Percentiles rank a stretch among this genome's conserved stretches.
Conservation (phyloP, 2,888 invertebrate genomes). For the Nezara viridula region DNA sequence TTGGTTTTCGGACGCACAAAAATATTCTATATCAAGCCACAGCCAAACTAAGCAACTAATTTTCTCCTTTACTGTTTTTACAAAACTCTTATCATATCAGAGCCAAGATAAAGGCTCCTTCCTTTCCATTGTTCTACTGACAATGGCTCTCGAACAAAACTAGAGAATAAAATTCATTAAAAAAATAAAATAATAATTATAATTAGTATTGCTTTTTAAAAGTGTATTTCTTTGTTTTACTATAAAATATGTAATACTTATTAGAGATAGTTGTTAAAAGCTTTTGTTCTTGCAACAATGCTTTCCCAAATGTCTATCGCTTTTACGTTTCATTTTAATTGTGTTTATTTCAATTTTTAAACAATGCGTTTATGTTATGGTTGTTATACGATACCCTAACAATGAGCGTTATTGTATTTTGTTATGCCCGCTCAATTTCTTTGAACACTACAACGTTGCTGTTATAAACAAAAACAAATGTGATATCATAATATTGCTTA, state of each 20-base stretch:
- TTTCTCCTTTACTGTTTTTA: not conserved
- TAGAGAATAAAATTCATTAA: not conserved
- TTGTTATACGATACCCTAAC: too few relatives aligned
- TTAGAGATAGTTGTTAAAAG: too few relatives aligned
- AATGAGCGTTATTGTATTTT: too few relatives aligned
- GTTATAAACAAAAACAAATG: too few relatives aligned
- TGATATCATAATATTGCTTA: too few relatives aligned
- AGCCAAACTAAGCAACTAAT: not conserved
- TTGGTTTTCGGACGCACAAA: too few relatives aligned
- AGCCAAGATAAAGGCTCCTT: not conserved
- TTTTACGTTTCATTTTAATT: too few relatives aligned
- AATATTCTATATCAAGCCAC: not conserved
- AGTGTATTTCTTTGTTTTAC: not conserved
- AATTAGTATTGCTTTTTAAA: not conserved
- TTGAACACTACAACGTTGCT: too few relatives aligned
- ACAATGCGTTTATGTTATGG: too few relatives aligned
- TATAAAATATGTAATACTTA: not conserved
- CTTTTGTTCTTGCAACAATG: not conserved
- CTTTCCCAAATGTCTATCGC: not conserved
- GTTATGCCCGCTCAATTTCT: too few relatives aligned
- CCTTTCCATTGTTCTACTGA: not conserved
- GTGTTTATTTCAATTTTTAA: too few relatives aligned
- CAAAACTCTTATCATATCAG: conserved; percentile 13
- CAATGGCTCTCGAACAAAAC: not conserved
- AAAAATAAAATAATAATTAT: not conserved